Conservation (phyloP, 2,888 invertebrate species). For the Yponomeuta cagnagella region DNA sequence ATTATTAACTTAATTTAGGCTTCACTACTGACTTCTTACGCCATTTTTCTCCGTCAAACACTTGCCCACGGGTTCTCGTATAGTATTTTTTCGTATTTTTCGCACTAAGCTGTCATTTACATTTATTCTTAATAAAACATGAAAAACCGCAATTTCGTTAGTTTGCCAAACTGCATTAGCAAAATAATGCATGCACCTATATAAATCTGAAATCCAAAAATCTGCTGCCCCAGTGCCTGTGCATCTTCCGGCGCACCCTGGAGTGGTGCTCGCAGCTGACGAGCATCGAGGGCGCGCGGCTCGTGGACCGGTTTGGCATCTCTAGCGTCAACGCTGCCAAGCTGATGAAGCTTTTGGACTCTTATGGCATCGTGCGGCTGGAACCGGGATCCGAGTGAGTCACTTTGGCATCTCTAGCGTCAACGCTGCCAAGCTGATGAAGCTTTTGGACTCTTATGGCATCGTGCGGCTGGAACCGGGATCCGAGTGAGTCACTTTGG, state of each 20-base stretch:
- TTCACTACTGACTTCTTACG: too few relatives aligned
- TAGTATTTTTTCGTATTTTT: too few relatives aligned
- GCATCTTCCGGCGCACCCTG: slow-evolving; percentile 48
- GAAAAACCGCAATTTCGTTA: too few relatives aligned
- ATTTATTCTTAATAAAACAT: too few relatives aligned
- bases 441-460: slow-evolving; percentile 31
- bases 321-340: slow-evolving; percentile 31
- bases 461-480: slow-evolving; percentile 27
- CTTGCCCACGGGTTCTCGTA: too few relatives aligned
- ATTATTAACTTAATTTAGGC: too few relatives aligned
- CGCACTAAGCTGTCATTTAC: too few relatives aligned
- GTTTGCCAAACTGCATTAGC: too few relatives aligned
- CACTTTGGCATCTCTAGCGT: slow-evolving; percentile 28
- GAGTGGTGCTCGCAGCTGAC: slow-evolving; percentile 26
- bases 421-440: slow-evolving; percentile 37
- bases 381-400: slow-evolving; percentile 32
- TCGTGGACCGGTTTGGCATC: slow-evolving; percentile 29
- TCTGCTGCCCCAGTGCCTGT: slow-evolving; percentile 34
- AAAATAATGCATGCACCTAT: too few relatives aligned
- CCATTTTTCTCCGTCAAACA: too few relatives aligned
- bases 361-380: slow-evolving; percentile 29
- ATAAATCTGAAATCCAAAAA: too few relatives aligned
- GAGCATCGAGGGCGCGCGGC: slow-evolving; percentile 21
- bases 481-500: slow-evolving; percentile 34
- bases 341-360: slow-evolving; percentile 36